Conservation (phyloP, 2,888 invertebrate species). For the Sesia apiformis region DNA sequence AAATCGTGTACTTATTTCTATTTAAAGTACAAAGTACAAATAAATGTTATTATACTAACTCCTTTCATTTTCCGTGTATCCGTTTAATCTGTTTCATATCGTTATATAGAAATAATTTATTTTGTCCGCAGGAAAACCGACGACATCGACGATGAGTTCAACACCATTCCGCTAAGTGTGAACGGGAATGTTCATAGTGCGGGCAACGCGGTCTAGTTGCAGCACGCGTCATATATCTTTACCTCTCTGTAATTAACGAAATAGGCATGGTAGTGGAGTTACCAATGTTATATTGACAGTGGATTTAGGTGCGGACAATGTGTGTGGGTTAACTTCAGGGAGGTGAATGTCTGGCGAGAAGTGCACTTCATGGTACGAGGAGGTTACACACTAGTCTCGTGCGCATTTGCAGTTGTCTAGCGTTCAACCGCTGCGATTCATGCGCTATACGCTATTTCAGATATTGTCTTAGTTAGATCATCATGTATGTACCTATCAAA, state of each 20-base stretch:
- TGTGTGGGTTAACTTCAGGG: neutral
- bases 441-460: too few species aligned
- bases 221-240: neutral
- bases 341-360: neutral
- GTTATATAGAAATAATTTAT: neutral
- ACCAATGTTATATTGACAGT: neutral
- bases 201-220: slow-evolving; percentile 61
- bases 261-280: neutral
- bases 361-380: neutral
- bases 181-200: slow-evolving; percentile 60
- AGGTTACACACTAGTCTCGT: neutral
- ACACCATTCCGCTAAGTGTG: slow-evolving; percentile 62
- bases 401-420: too few species aligned
- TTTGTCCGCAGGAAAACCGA: slow-evolving; percentile 54
- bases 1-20: too few species aligned
- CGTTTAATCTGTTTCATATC: too few species aligned
- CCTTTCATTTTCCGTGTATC: too few species aligned
- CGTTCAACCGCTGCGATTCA: too few species aligned
- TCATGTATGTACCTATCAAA: too few species aligned
- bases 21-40: too few species aligned
- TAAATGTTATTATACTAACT: too few species aligned
- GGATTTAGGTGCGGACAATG: neutral
- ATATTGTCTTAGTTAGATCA: too few species aligned
- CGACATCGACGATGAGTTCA: slow-evolving; percentile 64
- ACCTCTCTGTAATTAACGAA: neutral